Conservation (phyloP, 2,797 vertebrate genomes). For the Xyrichtys novacula region DNA sequence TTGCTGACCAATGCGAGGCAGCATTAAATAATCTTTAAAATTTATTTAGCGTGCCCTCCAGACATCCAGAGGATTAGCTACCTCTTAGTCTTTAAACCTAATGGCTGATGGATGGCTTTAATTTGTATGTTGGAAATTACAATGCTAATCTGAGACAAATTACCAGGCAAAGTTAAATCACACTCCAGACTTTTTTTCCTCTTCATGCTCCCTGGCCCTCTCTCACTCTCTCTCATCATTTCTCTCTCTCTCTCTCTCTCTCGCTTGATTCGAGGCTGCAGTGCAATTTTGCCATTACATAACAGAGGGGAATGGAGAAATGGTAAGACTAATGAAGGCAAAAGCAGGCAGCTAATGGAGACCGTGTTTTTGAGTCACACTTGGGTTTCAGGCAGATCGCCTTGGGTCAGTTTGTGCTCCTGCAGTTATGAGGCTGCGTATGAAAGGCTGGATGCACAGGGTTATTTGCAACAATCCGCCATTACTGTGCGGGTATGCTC, state of each 20-base stretch:
- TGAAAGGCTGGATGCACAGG: slow-evolving; percentile 30
- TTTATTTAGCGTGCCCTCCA: slow-evolving; percentile 43
- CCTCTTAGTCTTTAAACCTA: slow-evolving; percentile 50
- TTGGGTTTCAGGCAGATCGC: slow-evolving; percentile 40
- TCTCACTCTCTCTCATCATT: slow-evolving; percentile 27
- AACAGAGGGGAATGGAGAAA: slow-evolving; percentile 56
- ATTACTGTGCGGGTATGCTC: slow-evolving; percentile 27
- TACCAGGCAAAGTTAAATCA: slow-evolving; percentile 53
- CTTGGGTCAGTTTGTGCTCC: slow-evolving; percentile 48
- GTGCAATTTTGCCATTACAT: slow-evolving; percentile 64
- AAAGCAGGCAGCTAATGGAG: slow-evolving; percentile 68
- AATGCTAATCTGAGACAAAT: slow-evolving; percentile 70
- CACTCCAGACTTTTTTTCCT: slow-evolving; percentile 1
- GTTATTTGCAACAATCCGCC: slow-evolving; percentile 35
- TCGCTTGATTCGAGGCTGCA: slow-evolving; percentile 43
- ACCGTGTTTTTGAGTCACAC: slow-evolving; percentile 57
- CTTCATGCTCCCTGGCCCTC: slow-evolving; percentile 8
- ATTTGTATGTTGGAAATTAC: slow-evolving; percentile 64
- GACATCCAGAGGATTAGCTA: slow-evolving; percentile 42
- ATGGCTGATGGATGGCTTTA: slow-evolving; percentile 64
- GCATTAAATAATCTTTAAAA: slow-evolving; percentile 38
- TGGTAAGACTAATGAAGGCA: slow-evolving; percentile 71
- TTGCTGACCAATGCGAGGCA: slow-evolving; percentile 9
- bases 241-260: slow-evolving; percentile 39
- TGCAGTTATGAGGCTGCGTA: slow-evolving; percentile 24